Base-by-base conservation (phyloP, 2,113 vertebrate species). In the Brienomyrus brachyistius region DNA sequence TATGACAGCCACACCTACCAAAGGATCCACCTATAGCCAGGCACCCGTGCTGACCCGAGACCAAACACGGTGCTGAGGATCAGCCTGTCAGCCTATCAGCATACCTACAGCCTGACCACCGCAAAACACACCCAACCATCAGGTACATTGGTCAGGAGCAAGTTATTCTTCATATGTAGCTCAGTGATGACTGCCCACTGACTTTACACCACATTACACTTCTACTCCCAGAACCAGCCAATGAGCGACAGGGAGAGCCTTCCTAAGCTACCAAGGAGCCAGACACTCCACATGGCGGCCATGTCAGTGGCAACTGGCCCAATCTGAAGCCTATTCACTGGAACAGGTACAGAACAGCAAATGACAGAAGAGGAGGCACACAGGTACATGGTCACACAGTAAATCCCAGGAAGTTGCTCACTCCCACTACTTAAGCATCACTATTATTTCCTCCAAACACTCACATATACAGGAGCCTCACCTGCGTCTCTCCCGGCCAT, bases 401-500 rank as follows among this genome's bases (percentile, higher is more conserved):
- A 59, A 59, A 23, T n/a, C 23, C 0, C 23, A 27, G 59, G 59
- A 66, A 27, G 62, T 1, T 27, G 2, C 62, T 66, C 62, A 66
- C 0, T 66, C 8, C 62, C 62, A 66, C 62, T 27, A 27, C n/a
- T 70, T 70, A 70, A 13, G n/a, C 62, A 11, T 70, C 3, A 27
- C n/a, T n/a, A 31, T 66, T 4, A 27, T 66, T 13, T 31, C 62
- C n/a, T 8, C 10, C 11, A 66, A 27, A 66, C 45, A n/a, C 48
- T 27, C 83, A 74, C 40, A 47, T 43, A 15, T 9, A 35, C 9
- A 35, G 8, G 4, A 31, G 19, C 52, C 80, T 66, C 9, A 99
- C 98, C 98, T 99, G 97, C 98, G 98, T 95, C 98, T 96, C 95
- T 99, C 97, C 95, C 97, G 96, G 96, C 97, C 95, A 93, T 98